These are phyloP conservation scores for Eulacestoma nigropectus DNA, from an alignment of 2,113 vertebrate species.

Conservation along the genomic window DNA sequence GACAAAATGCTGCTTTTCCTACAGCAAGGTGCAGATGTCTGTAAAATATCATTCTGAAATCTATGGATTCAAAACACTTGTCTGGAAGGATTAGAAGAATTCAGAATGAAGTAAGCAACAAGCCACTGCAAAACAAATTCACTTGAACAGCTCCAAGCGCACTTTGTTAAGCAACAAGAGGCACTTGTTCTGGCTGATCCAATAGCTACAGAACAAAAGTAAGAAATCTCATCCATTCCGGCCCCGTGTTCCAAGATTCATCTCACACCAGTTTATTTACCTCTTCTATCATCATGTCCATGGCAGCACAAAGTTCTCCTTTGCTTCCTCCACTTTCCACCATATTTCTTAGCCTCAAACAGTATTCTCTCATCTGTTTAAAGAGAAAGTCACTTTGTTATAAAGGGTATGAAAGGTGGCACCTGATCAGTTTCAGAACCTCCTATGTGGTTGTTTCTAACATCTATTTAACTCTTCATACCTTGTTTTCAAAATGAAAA, in stretches of 20 bases:
- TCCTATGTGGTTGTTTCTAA: background rate
- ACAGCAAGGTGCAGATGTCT: background rate
- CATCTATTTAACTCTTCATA: background rate
- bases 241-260: background rate
- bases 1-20: background rate
- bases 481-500: background rate
- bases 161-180: background rate
- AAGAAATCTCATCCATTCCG: background rate
- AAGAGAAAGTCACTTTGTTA: background rate
- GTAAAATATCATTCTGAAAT: background rate
- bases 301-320: slow-evolving; percentile 77
- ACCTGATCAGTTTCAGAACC: background rate
- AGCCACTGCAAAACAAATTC: background rate
- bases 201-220: background rate
- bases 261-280: slow-evolving; percentile 60
- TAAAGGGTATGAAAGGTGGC: background rate
- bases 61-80: background rate
- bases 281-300: slow-evolving; percentile 96
- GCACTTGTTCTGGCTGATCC: background rate
- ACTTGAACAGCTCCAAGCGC: background rate
- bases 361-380: slow-evolving; percentile 92
- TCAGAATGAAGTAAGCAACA: background rate
- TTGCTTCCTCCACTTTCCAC: slow-evolving; percentile 82
- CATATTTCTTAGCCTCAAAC: slow-evolving; percentile 88
- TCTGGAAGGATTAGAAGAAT: background rate